Evolutionary conservation across 64 coral and sea anemone genomes (phyloP).

Genomic region (Pachyseris speciosa): DNA sequence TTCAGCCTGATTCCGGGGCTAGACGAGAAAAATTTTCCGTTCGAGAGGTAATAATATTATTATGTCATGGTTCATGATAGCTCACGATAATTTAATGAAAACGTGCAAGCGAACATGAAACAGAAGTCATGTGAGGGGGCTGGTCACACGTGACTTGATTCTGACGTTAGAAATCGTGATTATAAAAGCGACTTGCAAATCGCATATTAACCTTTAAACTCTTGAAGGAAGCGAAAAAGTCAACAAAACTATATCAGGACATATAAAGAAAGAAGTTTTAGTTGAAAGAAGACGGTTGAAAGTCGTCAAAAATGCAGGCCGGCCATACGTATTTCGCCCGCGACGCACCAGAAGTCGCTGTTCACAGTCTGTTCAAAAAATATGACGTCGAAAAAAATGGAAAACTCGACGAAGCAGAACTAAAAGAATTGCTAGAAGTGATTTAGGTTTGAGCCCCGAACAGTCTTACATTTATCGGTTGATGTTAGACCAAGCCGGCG

Average conservation of each 20-base stretch:
- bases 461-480: slow-evolving; percentile 71
- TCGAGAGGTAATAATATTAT: no score
- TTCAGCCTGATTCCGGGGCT: no score
- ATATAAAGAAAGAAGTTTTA: neutral
- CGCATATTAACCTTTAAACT: no score
- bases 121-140: no score
- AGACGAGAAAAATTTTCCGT: no score
- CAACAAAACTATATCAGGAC: neutral
- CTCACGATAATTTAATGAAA: no score
- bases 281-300: neutral
- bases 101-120: no score
- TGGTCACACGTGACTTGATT: no score
- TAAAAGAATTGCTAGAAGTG: slow-evolving; percentile 67
- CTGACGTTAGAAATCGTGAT: no score
- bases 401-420: slow-evolving; percentile 40
- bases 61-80: no score
- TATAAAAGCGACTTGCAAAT: no score
- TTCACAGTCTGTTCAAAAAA: slow-evolving; percentile 83
- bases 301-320: slow-evolving; percentile 65
- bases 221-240: neutral
- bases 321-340: slow-evolving; percentile 65
- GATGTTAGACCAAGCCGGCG: slow-evolving; percentile 78
- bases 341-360: slow-evolving; percentile 62
- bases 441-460: slow-evolving; percentile 69
- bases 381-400: slow-evolving; percentile 76